These are phyloP conservation scores for Electrona antarctica DNA, from an alignment of 2,113 vertebrate genomes.

Conservation along the genomic window DNA sequence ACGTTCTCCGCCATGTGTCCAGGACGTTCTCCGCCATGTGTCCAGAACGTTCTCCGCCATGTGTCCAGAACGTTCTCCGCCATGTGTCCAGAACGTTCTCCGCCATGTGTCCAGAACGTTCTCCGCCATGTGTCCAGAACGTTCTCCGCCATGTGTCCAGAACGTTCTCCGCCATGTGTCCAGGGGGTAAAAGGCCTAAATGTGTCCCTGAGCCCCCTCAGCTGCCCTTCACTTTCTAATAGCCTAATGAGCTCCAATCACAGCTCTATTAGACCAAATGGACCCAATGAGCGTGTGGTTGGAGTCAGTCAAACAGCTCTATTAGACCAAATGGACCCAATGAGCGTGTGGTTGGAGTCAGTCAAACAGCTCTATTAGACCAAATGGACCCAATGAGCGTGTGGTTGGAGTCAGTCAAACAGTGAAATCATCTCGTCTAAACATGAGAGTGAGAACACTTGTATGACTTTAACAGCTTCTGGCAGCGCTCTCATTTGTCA, in stretches of 20 bases:
- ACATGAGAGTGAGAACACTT: slow-evolving; percentile 30
- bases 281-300: slow-evolving; percentile 46
- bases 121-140: too few species aligned
- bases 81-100: too few species aligned
- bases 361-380: slow-evolving; percentile 37
- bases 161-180: too few species aligned
- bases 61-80: too few species aligned
- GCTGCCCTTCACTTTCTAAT: slow-evolving; percentile 48
- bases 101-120: too few species aligned
- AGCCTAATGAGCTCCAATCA: slow-evolving; percentile 63
- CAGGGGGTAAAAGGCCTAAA: neutral
- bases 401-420: slow-evolving; percentile 41
- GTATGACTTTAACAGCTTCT: slow-evolving; percentile 9
- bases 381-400: slow-evolving; percentile 52
- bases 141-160: too few species aligned
- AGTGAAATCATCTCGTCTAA: slow-evolving; percentile 36
- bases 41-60: too few species aligned
- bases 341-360: slow-evolving; percentile 41
- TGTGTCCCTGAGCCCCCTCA: slow-evolving; percentile 21
- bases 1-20: too few species aligned
- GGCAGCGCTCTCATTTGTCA: neutral
- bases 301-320: slow-evolving; percentile 38
- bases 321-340: slow-evolving; percentile 50
- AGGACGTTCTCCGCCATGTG: too few species aligned
- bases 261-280: slow-evolving; percentile 46